Evolutionary conservation across 2,797 vertebrate genomes (phyloP), one percentile per base, ranked within the genome.

Genomic region (Diceros bicornis): DNA sequence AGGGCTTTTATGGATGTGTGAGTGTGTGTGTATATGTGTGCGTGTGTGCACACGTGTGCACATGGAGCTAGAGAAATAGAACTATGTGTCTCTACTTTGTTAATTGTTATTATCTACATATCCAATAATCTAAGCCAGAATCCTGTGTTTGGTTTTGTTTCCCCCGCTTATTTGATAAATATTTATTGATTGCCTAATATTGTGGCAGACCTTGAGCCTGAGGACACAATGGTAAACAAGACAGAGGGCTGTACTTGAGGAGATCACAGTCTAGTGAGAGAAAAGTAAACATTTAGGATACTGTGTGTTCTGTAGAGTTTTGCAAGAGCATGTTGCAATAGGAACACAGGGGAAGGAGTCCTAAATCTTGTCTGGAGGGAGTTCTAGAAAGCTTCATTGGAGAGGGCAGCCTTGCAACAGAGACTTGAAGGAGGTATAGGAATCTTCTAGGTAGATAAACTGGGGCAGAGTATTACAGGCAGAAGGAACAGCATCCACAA

Each of bases 1-100:
- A 77, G 55, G 83, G 47, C 41, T 13, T 52, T 29, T 50, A 44
- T 59, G 84, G 34, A 11, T 34, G 32, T 8, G 32, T 66, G 32
- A 64, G 55, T 72, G 47, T 37, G 59, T 47, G 50, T 12, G 29
- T 23, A 29, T n/a, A 9, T 1, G 27, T 37, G 2, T 6, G 25
- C 3, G 17, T 2, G n/a, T 10, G 47, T 55, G n/a, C 1, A 7
- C 4, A 1, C 1, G 2, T 14, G 25, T 14, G 14, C 32, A 29
- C 27, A 29, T 20, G 41, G 59, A 89, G 16, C 57, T 69, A 18
- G 44, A n/a, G 34, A 77, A 85, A 62, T 0, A 79, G 23, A 85
- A 85, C 75, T 12, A 50, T 29, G 14, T 57, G 23, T 64, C 47
- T 27, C 50, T 52, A 66, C 92, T 78, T 61, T 81, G 50, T 47